These are phyloP conservation scores for Nesidiocoris tenuis DNA, from an alignment of 2,888 invertebrate species.

Conservation along the genomic window DNA sequence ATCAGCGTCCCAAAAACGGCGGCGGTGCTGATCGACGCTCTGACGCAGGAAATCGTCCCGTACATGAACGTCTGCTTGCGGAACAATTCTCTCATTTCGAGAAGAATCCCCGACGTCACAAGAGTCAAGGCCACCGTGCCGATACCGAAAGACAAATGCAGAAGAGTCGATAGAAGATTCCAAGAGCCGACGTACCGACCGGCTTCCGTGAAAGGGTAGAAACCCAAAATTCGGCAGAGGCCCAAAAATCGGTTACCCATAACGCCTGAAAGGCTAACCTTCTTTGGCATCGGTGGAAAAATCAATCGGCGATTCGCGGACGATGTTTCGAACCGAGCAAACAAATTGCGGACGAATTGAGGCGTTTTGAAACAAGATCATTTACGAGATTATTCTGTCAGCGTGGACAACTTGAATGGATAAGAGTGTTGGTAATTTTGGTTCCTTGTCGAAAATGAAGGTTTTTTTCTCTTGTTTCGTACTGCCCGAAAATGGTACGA, in stretches of 20 bases:
- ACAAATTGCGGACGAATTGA: not conserved
- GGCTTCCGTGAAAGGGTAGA: conserved; percentile 9
- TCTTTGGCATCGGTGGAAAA: not conserved
- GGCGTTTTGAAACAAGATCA: no score
- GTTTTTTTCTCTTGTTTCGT: no score
- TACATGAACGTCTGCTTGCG: not conserved
- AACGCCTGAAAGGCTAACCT: no score
- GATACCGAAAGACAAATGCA: not conserved
- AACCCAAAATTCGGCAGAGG: not conserved
- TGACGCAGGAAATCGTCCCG: not conserved
- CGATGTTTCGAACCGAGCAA: not conserved
- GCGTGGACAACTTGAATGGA: no score
- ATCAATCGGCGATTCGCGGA: not conserved
- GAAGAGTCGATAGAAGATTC: not conserved
- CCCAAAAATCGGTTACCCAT: not conserved
- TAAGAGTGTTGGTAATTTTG: no score
- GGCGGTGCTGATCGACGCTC: not conserved
- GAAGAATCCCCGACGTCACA: not conserved
- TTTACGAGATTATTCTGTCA: no score
- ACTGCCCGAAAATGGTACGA: no score
- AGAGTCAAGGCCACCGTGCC: not conserved
- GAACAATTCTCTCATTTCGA: not conserved
- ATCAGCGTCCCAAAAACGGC: not conserved
- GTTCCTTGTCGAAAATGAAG: no score
- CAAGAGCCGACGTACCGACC: not conserved